phyloP scores from a whole-genome alignment of 2,113 vertebrate genomes.

The Pachypanchax playfairii region DNA sequence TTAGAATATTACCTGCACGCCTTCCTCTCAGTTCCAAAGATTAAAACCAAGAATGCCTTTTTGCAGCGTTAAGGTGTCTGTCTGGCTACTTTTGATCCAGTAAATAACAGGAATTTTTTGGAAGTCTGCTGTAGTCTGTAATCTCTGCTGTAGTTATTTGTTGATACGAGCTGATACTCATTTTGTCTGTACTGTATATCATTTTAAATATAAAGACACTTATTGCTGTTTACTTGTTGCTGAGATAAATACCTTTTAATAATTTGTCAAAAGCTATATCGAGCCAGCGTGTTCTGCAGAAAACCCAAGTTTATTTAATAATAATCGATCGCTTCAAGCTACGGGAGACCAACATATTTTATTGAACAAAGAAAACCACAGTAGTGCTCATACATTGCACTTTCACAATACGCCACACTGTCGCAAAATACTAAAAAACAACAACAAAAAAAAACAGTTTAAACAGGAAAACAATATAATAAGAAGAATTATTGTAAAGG shows the following conservation, averaged over 20 bases:
- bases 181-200: too few species aligned
- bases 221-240: too few species aligned
- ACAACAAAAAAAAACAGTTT: conserved; percentile 25
- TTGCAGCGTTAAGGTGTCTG: neutral
- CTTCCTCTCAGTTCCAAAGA: neutral
- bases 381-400: conserved; percentile 61
- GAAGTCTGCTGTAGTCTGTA: too few species aligned
- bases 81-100: too few species aligned
- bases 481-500: conserved; percentile 36
- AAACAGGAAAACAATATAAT: conserved; percentile 24
- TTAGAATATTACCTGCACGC: neutral
- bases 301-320: too few species aligned
- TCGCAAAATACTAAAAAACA: conserved; percentile 53
- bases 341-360: conserved; percentile 61
- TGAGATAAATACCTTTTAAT: too few species aligned
- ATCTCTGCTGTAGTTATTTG: too few species aligned
- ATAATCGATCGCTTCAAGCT: too few species aligned
- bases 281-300: neutral
- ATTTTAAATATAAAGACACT: too few species aligned
- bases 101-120: too few species aligned
- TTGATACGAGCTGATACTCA: too few species aligned
- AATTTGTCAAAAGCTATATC: neutral
- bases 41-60: neutral
- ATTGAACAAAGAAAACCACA: conserved; percentile 70
- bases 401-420: conserved; percentile 64